These are phyloP conservation scores for Cirrhinus mrigala DNA, from an alignment of 2,797 vertebrate genomes.

Conservation along the genomic window DNA sequence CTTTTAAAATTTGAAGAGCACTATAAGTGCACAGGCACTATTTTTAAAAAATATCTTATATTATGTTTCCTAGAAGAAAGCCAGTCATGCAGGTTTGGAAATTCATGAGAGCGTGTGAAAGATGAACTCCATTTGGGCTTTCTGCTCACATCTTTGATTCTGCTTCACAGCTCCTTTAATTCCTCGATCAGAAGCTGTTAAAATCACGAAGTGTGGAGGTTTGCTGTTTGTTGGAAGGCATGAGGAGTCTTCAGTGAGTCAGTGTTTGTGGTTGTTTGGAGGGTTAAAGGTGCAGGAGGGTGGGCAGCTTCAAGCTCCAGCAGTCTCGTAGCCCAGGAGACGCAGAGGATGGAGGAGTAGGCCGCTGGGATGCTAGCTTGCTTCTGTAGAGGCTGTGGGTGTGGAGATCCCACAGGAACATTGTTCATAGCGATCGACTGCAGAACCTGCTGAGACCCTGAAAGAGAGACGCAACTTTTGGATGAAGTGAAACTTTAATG, in stretches of 20 bases:
- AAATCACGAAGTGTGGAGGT: slow-evolving; percentile 33
- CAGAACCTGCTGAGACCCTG: slow-evolving; percentile 19
- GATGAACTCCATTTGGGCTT: neutral
- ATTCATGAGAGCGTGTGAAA: neutral
- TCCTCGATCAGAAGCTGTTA: slow-evolving; percentile 21
- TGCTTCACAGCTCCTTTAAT: slow-evolving; percentile 19
- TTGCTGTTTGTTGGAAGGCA: neutral
- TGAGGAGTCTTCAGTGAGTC: slow-evolving; percentile 27
- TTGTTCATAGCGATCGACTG: slow-evolving; percentile 27
- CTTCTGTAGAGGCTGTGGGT: slow-evolving; percentile 32
- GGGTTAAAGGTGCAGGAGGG: slow-evolving; percentile 31
- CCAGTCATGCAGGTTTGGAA: neutral
- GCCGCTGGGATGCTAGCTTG: neutral
- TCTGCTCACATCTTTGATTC: neutral
- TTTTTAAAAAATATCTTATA: neutral
- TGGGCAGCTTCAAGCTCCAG: slow-evolving; percentile 38
- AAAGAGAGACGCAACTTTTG: slow-evolving; percentile 18
- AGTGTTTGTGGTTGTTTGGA: slow-evolving; percentile 31
- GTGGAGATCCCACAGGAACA: slow-evolving; percentile 21
- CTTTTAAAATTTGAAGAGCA: neutral
- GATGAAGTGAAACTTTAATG: slow-evolving; percentile 22
- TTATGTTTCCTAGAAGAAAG: neutral
- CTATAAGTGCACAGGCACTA: neutral
- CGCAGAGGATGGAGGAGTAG: slow-evolving; percentile 18
- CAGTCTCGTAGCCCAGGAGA: slow-evolving; percentile 28